phyloP scores from a whole-genome alignment of 1,140 invertebrate species.

The Drosophila oshimai region DNA sequence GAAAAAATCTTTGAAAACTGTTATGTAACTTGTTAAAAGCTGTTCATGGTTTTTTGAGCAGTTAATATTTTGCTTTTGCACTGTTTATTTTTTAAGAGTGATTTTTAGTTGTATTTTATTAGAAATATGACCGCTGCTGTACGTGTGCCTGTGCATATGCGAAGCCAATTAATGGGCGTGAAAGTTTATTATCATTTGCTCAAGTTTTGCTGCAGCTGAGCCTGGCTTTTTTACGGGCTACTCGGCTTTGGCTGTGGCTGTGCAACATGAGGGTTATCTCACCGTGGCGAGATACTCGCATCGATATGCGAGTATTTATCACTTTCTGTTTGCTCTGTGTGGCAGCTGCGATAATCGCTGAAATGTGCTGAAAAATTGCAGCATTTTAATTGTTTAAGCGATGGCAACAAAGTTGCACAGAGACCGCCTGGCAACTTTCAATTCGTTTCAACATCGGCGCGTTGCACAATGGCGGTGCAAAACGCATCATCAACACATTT shows the following conservation, averaged over 20 bases:
- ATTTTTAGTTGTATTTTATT: not conserved
- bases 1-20: too few species aligned
- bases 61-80: too few species aligned
- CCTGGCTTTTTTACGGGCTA: conserved; percentile 17
- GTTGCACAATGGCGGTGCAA: conserved; percentile 41
- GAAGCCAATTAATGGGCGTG: conserved; percentile 79
- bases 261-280: conserved; percentile 12
- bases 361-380: conserved; percentile 66
- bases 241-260: conserved; percentile 17
- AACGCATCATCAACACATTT: conserved; percentile 42
- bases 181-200: conserved; percentile 77
- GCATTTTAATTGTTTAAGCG: conserved; percentile 63
- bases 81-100: too few species aligned
- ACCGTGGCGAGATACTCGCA: conserved; percentile 7
- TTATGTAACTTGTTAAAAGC: too few species aligned
- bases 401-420: conserved; percentile 20
- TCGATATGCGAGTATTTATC: conserved; percentile 60
- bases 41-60: too few species aligned
- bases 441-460: conserved; percentile 1
- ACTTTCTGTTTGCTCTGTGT: conserved; percentile 55
- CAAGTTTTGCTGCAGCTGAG: conserved; percentile 29
- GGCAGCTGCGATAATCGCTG: conserved; percentile 65
- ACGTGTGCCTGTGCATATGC: conserved; percentile 24
- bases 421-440: conserved; percentile 21
- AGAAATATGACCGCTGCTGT: not conserved